phyloP scores from a whole-genome alignment of 1,140 invertebrate species.

The Myzus persicae region DNA sequence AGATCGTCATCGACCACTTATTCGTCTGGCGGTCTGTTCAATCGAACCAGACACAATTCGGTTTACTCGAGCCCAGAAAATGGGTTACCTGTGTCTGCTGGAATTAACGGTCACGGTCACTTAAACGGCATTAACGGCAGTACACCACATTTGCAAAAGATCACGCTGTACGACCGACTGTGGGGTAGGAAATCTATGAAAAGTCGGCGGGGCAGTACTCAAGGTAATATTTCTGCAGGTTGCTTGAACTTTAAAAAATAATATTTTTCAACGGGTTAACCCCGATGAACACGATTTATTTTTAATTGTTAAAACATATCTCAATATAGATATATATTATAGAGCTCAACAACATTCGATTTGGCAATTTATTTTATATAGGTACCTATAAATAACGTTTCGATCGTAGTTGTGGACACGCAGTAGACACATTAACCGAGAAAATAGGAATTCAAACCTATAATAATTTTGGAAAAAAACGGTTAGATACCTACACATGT shows the following conservation, averaged over 20 bases:
- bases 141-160: conserved; percentile 68
- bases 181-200: conserved; percentile 81
- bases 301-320: not conserved
- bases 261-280: not conserved
- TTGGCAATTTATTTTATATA: not conserved
- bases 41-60: conserved; percentile 73
- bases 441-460: not conserved
- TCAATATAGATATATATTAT: not conserved
- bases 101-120: conserved; percentile 62
- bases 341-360: not conserved
- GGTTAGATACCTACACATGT: not conserved
- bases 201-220: conserved; percentile 55
- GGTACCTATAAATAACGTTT: not conserved
- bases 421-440: not conserved
- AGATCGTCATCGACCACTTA: conserved; percentile 83
- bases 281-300: not conserved
- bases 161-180: conserved; percentile 81
- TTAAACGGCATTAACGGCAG: conserved; percentile 63
- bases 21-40: conserved; percentile 78
- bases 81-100: conserved; percentile 66
- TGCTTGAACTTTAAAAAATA: not conserved
- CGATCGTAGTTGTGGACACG: not conserved
- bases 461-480: not conserved
- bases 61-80: conserved; percentile 83
- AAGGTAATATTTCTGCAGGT: not conserved